phyloP scores from a whole-genome alignment of 2,113 vertebrate genomes.

The Nematolebias whitei region DNA sequence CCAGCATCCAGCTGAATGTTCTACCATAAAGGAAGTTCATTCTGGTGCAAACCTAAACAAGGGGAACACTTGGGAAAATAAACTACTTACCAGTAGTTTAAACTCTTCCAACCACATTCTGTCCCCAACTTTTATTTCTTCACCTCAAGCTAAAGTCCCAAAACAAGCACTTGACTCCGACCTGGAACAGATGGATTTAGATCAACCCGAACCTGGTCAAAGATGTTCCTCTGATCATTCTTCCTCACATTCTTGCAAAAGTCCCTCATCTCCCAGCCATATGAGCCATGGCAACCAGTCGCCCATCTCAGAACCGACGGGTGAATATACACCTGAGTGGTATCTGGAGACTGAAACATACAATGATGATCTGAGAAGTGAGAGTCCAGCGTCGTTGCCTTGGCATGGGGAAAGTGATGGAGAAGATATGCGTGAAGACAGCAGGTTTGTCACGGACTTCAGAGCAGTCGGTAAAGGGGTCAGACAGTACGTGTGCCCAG shows the following conservation, averaged over 20 bases:
- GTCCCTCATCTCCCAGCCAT: background rate
- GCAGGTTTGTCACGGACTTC: slow-evolving; percentile 30
- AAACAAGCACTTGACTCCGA: background rate
- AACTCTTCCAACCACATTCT: background rate
- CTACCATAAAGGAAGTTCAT: slow-evolving; percentile 31
- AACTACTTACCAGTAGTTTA: background rate
- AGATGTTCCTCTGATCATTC: background rate
- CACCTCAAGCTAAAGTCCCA: slow-evolving; percentile 3
- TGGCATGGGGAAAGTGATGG: slow-evolving; percentile 44
- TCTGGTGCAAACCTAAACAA: slow-evolving; percentile 20
- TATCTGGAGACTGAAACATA: background rate
- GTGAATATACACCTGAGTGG: slow-evolving; percentile 29
- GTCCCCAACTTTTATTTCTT: slow-evolving; percentile 2
- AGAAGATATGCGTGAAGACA: slow-evolving; percentile 34
- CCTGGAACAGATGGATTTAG: slow-evolving; percentile 5
- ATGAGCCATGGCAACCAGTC: slow-evolving; percentile 2
- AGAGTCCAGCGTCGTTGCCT: slow-evolving; percentile 34
- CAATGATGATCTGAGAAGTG: background rate
- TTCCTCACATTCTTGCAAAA: slow-evolving; percentile 2
- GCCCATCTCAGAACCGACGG: slow-evolving; percentile 31
- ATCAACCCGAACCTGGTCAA: background rate
- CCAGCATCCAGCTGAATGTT: slow-evolving; percentile 23
- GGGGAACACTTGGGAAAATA: background rate
- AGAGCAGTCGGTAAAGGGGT: slow-evolving; percentile 39
- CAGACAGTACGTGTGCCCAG: slow-evolving; percentile 62